phyloP scores from a whole-genome alignment of 2,888 invertebrate species.

The Dicyrtomina minuta region DNA sequence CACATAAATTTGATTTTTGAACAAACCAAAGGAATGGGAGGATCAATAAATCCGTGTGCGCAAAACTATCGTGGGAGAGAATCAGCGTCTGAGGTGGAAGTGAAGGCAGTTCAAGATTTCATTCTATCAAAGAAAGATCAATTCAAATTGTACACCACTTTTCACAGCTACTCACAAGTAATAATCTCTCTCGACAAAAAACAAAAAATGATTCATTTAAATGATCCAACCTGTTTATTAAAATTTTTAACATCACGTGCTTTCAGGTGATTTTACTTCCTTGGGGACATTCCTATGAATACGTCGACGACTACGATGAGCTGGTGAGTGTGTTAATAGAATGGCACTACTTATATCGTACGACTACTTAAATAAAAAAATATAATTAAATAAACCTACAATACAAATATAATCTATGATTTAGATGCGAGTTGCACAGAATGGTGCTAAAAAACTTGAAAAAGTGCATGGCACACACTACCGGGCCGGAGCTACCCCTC shows the following conservation, averaged over 20 bases:
- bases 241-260: too few relatives aligned
- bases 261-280: conserved; percentile 58
- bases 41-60: conserved; percentile 47
- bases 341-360: too few relatives aligned
- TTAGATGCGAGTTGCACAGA: conserved; percentile 42
- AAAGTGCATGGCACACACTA: conserved; percentile 56
- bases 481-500: conserved; percentile 55
- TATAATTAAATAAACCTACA: too few relatives aligned
- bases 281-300: conserved; percentile 65
- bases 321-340: too few relatives aligned
- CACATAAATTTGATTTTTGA: too few relatives aligned
- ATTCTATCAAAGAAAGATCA: conserved; percentile 60
- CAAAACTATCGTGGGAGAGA: conserved; percentile 55
- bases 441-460: conserved; percentile 54
- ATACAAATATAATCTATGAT: neutral
- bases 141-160: conserved; percentile 67
- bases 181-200: conserved; percentile 49
- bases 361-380: too few relatives aligned
- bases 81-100: conserved; percentile 70
- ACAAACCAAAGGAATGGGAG: conserved; percentile 47
- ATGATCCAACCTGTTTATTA: too few relatives aligned
- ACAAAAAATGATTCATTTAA: neutral
- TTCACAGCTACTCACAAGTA: conserved; percentile 78
- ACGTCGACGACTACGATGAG: conserved; percentile 50
- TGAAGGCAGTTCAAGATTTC: conserved; percentile 67